Evolutionary conservation across 2,113 vertebrate genomes (phyloP).

Genomic region (Poecilia latipinna): DNA sequence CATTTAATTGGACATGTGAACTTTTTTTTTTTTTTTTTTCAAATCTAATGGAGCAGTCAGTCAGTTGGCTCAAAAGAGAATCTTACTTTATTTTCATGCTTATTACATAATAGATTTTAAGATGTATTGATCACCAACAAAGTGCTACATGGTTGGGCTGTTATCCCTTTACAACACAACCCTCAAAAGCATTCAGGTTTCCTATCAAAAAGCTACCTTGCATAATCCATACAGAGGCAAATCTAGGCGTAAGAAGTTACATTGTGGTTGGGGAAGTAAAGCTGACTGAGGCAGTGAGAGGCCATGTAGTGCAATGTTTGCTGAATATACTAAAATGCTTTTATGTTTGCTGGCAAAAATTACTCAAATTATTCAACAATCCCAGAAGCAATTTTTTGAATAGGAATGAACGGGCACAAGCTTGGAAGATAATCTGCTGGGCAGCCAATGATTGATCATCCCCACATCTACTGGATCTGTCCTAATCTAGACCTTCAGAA

Average conservation of each 20-base stretch:
- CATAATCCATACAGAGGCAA: no score
- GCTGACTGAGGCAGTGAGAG: not conserved
- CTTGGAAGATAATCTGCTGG: no score
- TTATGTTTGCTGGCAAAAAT: slow-evolving; percentile 2
- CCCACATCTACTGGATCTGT: not conserved
- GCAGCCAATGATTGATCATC: not conserved
- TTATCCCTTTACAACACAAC: no score
- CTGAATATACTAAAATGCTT: no score
- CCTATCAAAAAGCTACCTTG: not conserved
- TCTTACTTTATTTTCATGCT: no score
- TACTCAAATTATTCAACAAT: not conserved
- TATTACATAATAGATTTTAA: no score
- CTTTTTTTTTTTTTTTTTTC: not conserved
- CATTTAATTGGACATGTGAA: not conserved
- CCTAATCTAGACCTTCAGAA: not conserved
- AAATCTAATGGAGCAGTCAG: not conserved
- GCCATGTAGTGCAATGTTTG: not conserved
- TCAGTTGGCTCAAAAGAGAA: no score
- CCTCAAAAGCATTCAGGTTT: not conserved
- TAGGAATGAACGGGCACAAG: not conserved
- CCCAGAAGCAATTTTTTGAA: not conserved
- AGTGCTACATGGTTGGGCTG: no score
- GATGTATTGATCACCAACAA: no score
- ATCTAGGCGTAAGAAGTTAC: no score
- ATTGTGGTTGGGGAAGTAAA: not conserved